These are phyloP conservation scores for Drosophila engyochracea DNA, from an alignment of 2,888 invertebrate species.

Conservation along the genomic window DNA sequence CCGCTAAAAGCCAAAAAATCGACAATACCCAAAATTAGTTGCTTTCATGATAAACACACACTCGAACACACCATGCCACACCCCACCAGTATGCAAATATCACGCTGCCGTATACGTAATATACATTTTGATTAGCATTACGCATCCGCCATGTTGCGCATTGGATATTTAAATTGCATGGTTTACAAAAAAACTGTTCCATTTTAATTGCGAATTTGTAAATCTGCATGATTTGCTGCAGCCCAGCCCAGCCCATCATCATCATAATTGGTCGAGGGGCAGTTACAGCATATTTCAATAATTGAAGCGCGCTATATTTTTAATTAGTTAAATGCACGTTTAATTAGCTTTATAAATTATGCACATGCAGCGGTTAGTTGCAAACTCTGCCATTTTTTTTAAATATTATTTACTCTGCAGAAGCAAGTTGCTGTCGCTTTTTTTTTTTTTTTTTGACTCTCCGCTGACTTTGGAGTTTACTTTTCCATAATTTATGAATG, in stretches of 20 bases:
- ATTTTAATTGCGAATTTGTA: slow-evolving; percentile 70
- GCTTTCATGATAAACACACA: slow-evolving; percentile 30
- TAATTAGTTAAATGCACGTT: slow-evolving; percentile 81
- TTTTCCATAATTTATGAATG: slow-evolving; percentile 64
- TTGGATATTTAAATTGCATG: slow-evolving; percentile 53
- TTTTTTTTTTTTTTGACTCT: slow-evolving; percentile 8
- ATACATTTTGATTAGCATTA: slow-evolving; percentile 69
- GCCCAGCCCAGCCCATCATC: slow-evolving; percentile 17
- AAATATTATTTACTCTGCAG: slow-evolving; percentile 25
- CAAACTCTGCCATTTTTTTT: slow-evolving; percentile 32
- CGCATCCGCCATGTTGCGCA: slow-evolving; percentile 62
- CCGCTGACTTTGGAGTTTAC: slow-evolving; percentile 33
- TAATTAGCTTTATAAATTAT: slow-evolving; percentile 82
- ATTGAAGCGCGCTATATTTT: slow-evolving; percentile 77
- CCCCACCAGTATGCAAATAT: slow-evolving; percentile 35
- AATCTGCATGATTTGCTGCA: slow-evolving; percentile 16
- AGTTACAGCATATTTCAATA: slow-evolving; percentile 75
- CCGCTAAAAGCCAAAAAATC: slow-evolving; percentile 79
- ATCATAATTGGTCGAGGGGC: slow-evolving; percentile 12
- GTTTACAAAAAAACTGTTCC: slow-evolving; percentile 29
- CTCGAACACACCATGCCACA: slow-evolving; percentile 14
- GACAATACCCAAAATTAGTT: slow-evolving; percentile 68
- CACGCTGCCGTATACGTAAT: slow-evolving; percentile 72
- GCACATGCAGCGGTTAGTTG: slow-evolving; percentile 78
- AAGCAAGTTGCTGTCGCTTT: slow-evolving; percentile 2